A percentile compares a stretch with the other conserved stretches of the same genome.
phyloP scores from a whole-genome alignment of 2,113 vertebrate genomes.

The Dinomys branickii region DNA sequence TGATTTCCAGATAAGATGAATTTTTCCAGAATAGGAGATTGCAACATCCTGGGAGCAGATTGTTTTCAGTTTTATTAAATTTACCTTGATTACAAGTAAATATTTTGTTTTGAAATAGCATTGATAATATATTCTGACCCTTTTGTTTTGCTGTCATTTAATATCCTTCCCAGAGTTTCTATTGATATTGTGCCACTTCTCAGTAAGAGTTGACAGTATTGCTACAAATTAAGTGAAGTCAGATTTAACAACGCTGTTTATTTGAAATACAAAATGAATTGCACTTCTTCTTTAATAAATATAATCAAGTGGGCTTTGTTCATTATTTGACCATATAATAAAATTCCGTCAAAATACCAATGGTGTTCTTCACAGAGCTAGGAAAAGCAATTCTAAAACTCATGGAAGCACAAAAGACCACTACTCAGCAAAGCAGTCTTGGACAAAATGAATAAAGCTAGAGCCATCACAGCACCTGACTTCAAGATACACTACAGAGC shows the following conservation, averaged over 20 bases:
- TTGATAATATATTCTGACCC: constrained; percentile 51
- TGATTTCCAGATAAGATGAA: constrained; percentile 83
- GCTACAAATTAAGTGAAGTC: neutral
- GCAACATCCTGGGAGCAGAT: constrained; percentile 69
- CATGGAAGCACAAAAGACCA: neutral
- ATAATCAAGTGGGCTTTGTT: constrained; percentile 30
- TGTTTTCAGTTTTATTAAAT: constrained; percentile 73
- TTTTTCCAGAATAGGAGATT: constrained; percentile 82
- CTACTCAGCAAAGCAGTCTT: neutral
- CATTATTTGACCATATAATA: constrained; percentile 51
- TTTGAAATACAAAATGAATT: constrained; percentile 4
- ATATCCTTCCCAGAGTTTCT: constrained; percentile 49
- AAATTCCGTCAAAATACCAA: neutral
- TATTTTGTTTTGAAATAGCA: constrained; percentile 65
- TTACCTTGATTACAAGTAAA: constrained; percentile 78
- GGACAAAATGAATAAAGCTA: neutral
- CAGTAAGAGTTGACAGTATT: constrained; percentile 2
- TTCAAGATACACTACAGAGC: neutral
- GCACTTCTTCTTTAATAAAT: constrained; percentile 42
- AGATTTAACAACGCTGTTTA: constrained; percentile 40
- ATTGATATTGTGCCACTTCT: neutral
- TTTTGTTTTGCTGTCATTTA: constrained; percentile 50
- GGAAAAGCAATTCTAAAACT: neutral
- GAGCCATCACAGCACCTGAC: neutral
- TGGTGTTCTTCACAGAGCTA: neutral